Base-by-base conservation (phyloP, 2,113 vertebrate species). In the Camelus dromedarius region DNA sequence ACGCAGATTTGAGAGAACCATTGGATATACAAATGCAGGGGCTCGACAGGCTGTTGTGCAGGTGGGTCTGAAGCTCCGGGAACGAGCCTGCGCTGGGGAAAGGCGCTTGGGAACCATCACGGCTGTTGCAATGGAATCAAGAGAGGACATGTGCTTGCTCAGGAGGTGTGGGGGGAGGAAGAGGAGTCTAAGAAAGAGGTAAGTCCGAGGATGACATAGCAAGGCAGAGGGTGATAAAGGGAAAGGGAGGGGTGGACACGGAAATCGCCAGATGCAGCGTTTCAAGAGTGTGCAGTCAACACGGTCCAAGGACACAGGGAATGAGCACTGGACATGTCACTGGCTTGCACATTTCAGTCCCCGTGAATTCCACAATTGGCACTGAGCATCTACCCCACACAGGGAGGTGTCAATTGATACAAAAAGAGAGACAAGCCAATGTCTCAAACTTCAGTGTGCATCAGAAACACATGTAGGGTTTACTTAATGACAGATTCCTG, bases 1-100 rank as follows among this genome's bases (percentile, higher is more conserved):
- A 6, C 1, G 7, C 26, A 24, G 14, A 19, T 1, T 8, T 28
- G n/a, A 76, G 8, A 62, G 32, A 10, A 6, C 56, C 0, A 0
- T 26, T n/a, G 42, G 30, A 52, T 8, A 20, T 6, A 10, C 52
- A 62, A 42, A 22, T 12, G 18, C 46, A 42, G 69, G 46, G 8
- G 8, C 70, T 15, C 16, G 0, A 38, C 11, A 42, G 10, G 2
- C 38, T 50, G 4, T 2, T 11, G 10, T 14, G 13, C 2, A 10
- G 18, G 24, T 9, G 46, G 46, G 46, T 75, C 89, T 9, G 28
- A 50, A 70, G 38, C 77, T 82, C 15, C 19, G 42, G 58, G 89
- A 77, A n/a, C 54, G 28, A 54, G 5, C 38, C 5, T 52, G 46
- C 24, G 18, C 24, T 92, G 82, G 8, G 6, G 20, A 56, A 35